phyloP scores from a whole-genome alignment of 1,140 invertebrate species.

The Bombus confusus region DNA sequence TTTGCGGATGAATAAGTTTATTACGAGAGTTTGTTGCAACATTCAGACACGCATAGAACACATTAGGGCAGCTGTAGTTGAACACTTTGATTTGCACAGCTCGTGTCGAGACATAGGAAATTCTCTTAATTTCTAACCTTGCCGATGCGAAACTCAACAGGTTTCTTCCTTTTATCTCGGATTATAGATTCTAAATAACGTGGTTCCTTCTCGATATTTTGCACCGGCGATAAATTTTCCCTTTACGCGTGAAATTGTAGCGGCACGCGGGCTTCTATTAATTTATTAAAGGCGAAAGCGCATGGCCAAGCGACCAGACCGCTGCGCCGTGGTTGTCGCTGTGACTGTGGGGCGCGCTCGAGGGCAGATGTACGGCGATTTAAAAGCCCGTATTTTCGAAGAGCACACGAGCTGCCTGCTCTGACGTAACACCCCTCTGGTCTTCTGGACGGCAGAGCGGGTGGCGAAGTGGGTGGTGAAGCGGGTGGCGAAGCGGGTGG shows the following conservation, averaged over 20 bases:
- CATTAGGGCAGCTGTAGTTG: too few species aligned
- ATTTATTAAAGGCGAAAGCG: slow-evolving; percentile 20
- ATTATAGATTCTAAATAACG: too few species aligned
- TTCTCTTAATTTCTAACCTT: not conserved
- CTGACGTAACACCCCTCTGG: not conserved
- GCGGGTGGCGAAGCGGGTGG: not conserved
- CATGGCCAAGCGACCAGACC: not conserved
- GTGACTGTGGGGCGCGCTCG: not conserved
- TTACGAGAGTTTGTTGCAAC: too few species aligned
- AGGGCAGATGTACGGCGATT: slow-evolving; percentile 41
- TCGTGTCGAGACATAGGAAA: not conserved
- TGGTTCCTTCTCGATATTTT: not conserved
- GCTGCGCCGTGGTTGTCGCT: too few species aligned
- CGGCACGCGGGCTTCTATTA: not conserved
- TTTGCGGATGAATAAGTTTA: not conserved
- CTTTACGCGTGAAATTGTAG: not conserved
- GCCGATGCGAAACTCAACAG: not conserved
- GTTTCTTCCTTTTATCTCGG: too few species aligned
- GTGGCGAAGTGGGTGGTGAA: not conserved
- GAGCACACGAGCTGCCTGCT: slow-evolving; percentile 49
- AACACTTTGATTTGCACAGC: not conserved
- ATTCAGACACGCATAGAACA: too few species aligned
- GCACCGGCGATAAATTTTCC: not conserved
- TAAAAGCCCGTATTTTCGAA: slow-evolving; percentile 58
- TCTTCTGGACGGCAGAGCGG: not conserved